Conservation (phyloP, 2,888 invertebrate species). For the Pyrrhia umbra region DNA sequence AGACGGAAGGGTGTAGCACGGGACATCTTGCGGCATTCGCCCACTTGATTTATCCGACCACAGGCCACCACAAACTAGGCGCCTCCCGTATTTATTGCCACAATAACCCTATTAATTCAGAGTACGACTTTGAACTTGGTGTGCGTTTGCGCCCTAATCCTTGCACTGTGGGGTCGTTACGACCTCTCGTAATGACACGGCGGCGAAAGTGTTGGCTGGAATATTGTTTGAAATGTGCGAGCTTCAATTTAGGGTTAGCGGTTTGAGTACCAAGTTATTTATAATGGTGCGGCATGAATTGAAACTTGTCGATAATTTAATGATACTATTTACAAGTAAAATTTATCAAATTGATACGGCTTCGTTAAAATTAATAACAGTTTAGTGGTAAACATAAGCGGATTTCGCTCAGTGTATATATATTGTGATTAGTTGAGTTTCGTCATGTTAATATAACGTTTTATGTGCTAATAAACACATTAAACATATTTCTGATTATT, state of each 20-base stretch:
- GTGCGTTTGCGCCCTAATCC: constrained; percentile 72
- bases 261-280: constrained; percentile 50
- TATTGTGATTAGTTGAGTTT: not conserved
- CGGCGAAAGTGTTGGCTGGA: constrained; percentile 68
- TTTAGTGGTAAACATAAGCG: constrained; percentile 2
- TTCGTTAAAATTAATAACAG: constrained; percentile 10
- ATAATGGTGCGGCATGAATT: constrained; percentile 32
- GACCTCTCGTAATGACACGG: constrained; percentile 66
- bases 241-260: constrained; percentile 61
- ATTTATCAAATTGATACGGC: not conserved
- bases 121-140: constrained; percentile 82
- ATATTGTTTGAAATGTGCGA: constrained; percentile 65
- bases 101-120: constrained; percentile 89
- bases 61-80: constrained; percentile 84
- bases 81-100: constrained; percentile 87
- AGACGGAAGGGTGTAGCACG: constrained; percentile 68
- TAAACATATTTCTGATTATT: not conserved
- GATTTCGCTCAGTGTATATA: not conserved
- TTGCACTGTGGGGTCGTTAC: constrained; percentile 68
- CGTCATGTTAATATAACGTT: not conserved
- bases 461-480: not conserved
- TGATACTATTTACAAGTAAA: constrained; percentile 10
- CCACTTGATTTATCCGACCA: constrained; percentile 87
- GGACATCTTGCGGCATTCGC: constrained; percentile 83
- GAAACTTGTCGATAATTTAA: constrained; percentile 22